Evolutionary conservation across 1,140 invertebrate genomes (phyloP).

Genomic region (Calliphora vicina): DNA sequence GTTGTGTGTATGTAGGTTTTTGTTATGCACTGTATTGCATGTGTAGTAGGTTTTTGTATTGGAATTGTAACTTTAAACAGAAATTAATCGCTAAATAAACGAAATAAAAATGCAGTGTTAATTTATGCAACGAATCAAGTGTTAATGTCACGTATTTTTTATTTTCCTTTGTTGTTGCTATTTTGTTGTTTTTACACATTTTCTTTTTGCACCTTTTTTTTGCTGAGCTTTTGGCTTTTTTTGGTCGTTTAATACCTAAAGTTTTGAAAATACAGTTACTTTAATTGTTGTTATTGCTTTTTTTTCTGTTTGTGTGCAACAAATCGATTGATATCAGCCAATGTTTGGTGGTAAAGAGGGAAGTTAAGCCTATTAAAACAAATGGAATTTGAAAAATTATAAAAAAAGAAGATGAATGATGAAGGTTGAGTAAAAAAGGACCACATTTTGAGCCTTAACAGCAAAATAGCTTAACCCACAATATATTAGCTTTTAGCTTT

Average conservation of each 20-base stretch:
- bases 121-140: conserved; percentile 31
- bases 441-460: too few species aligned
- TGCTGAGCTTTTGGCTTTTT: conserved; percentile 5
- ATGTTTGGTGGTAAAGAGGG: not conserved
- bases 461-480: too few species aligned
- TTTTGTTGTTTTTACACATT: not conserved
- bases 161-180: not conserved
- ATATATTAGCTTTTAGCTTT: too few species aligned
- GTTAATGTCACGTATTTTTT: conserved; percentile 25
- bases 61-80: not conserved
- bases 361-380: not conserved
- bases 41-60: not conserved
- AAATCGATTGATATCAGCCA: not conserved
- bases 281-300: not conserved
- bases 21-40: not conserved
- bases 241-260: not conserved
- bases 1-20: not conserved
- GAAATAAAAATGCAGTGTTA: conserved; percentile 24
- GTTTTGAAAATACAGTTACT: not conserved
- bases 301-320: not conserved
- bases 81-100: not conserved
- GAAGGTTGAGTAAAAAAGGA: too few species aligned
- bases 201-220: not conserved
- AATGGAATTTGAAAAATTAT: too few species aligned
- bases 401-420: too few species aligned